A percentile compares a stretch with the other conserved stretches of the same genome.
Evolutionary conservation across 2,113 vertebrate species (phyloP).

Genomic region (Dicerorhinus sumatrensis): DNA sequence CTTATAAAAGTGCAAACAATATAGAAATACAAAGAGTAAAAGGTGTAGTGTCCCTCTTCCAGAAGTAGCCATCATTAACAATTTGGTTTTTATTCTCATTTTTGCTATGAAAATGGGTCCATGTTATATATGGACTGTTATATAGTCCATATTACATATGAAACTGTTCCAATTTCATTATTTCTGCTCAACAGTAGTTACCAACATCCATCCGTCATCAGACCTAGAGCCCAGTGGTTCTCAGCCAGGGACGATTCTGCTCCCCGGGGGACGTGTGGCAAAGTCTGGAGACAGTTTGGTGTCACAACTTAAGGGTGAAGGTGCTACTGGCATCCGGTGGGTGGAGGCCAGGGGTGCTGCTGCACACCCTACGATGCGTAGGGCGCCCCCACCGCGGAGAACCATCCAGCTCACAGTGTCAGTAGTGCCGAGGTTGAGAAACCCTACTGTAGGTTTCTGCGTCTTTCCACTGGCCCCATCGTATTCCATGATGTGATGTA

Average conservation of each 20-base stretch:
- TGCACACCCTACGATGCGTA: rapidly evolving
- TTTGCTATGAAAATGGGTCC: not conserved
- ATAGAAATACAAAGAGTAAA: not conserved
- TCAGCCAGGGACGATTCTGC: not conserved
- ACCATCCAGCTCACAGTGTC: rapidly evolving
- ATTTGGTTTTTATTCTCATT: rapidly evolving
- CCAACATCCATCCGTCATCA: rapidly evolving
- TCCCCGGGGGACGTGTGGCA: not conserved
- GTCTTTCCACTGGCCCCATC: rapidly evolving
- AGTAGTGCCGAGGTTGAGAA: rapidly evolving
- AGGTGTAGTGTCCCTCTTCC: not conserved
- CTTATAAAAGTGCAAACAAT: not conserved
- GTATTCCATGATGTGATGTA: rapidly evolving
- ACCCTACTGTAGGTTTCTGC: rapidly evolving
- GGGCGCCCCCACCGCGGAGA: rapidly evolving
- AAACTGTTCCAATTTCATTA: no score
- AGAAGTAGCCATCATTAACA: rapidly evolving
- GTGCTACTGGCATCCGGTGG: rapidly evolving
- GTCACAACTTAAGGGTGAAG: rapidly evolving
- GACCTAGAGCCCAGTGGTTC: not conserved
- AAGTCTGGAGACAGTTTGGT: not conserved
- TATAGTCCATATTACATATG: not conserved
- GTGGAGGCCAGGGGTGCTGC: not conserved
- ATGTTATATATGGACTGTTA: rapidly evolving
- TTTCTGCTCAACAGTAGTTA: rapidly evolving